Base-by-base conservation (phyloP, 1,140 invertebrate species). In the Delia radicum region DNA sequence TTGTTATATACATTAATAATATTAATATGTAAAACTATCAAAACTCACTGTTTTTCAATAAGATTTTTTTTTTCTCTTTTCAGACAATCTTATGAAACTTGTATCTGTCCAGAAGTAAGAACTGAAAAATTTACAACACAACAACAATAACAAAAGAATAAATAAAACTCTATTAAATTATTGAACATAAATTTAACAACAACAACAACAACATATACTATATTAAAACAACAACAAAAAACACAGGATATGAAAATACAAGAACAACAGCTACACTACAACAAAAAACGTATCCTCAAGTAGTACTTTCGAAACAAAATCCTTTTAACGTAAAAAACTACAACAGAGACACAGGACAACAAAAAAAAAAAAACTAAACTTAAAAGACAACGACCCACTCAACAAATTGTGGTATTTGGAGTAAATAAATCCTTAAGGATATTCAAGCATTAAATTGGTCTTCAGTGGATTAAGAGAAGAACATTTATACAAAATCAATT, bases 51-150 rank as follows among this genome's bases (percentile, higher is more conserved):
- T n/a, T n/a, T n/a, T n/a, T n/a, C n/a, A n/a, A n/a, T n/a, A n/a
- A n/a, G n/a, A n/a, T 74, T 63, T 28, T 26, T 71, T 31, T 63
- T 48, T 71, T 62, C 79, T 72, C 12, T 74, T 75, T 81, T 81
- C 79, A 84, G 82, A 79, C 77, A 80, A 79, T 78, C 42, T 62
- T 78, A 77, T 77, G 82, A 62, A 76, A 77, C 61, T 69, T 48
- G n/a, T 33, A 63, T 76, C 76, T 79, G 75, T 61, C 48, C 78
- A 75, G 61, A 74, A 26, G 61, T 73, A 69, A 69, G 74, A 48
- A 75, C 67, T 75, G 65, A 69, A 29, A 31, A 18, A 33, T 31
- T 37, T 67, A 31, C 67, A n/a, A 55, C 21, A 74, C 67, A 37
- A 31, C 37, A 75, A 61, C 13, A 55, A 71, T 33, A 67, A 55